Evolutionary conservation across 2,888 invertebrate genomes (phyloP).

Genomic region (Colostygia pectinataria): DNA sequence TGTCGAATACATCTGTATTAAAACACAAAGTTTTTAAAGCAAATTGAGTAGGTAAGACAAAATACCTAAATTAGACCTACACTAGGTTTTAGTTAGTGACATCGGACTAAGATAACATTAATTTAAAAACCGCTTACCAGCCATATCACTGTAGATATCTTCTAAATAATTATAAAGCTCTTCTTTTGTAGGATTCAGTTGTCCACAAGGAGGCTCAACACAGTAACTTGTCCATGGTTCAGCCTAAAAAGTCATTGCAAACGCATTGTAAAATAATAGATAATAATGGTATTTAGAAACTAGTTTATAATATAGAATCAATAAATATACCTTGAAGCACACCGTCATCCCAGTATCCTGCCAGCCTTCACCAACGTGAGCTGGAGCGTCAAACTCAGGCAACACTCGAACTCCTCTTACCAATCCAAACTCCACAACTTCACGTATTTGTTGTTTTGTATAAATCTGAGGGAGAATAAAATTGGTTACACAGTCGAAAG

Average conservation of each 20-base stretch:
- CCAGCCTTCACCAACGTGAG: slow-evolving; percentile 95
- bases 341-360: slow-evolving; percentile 86
- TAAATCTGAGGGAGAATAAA: slow-evolving; percentile 70
- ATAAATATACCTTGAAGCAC: slow-evolving; percentile 83
- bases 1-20: slow-evolving; percentile 80
- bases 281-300: no score
- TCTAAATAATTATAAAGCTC: slow-evolving; percentile 86
- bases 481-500: slow-evolving; percentile 10
- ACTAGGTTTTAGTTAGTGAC: no score
- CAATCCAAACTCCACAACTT: slow-evolving; percentile 86
- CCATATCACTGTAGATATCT: slow-evolving; percentile 90
- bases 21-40: not conserved
- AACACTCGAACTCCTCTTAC: slow-evolving; percentile 92
- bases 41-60: not conserved
- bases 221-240: slow-evolving; percentile 88
- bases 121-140: slow-evolving; percentile 56
- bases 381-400: slow-evolving; percentile 96
- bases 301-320: no score
- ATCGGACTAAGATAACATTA: no score
- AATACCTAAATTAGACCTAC: no score
- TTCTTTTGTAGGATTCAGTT: slow-evolving; percentile 89
- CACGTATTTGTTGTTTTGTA: slow-evolving; percentile 77
- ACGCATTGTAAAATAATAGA: not conserved
- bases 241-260: slow-evolving; percentile 55
- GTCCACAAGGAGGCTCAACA: slow-evolving; percentile 94